phyloP scores from a whole-genome alignment of 1,140 invertebrate genomes.

The Bombus impatiens region DNA sequence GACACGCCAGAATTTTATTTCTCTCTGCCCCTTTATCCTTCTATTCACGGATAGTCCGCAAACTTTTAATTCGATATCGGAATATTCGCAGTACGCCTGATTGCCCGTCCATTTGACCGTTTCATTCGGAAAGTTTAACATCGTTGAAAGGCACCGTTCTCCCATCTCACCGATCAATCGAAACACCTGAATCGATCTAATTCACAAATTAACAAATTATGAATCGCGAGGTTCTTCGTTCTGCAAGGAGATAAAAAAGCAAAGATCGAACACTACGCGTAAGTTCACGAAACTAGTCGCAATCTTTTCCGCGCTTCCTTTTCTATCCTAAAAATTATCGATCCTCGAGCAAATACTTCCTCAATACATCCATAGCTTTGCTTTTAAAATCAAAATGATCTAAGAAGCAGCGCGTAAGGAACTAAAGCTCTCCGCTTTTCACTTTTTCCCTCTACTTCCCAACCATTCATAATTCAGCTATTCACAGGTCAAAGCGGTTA shows the following conservation, averaged over 20 bases:
- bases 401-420: not conserved
- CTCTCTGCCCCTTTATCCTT: not conserved
- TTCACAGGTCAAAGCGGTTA: too few species aligned
- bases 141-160: not conserved
- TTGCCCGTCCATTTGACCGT: slow-evolving; percentile 41
- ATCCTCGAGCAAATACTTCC: too few species aligned
- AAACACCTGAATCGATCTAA: not conserved
- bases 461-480: too few species aligned
- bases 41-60: not conserved
- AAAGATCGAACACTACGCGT: too few species aligned
- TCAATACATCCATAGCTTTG: too few species aligned
- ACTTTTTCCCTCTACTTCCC: not conserved
- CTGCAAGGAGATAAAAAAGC: too few species aligned
- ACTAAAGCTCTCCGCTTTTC: not conserved
- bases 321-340: too few species aligned
- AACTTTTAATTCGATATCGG: slow-evolving; percentile 48
- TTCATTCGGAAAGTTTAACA: slow-evolving; percentile 26
- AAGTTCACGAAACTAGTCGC: too few species aligned
- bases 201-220: not conserved
- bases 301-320: too few species aligned
- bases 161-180: not conserved
- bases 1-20: slow-evolving; percentile 23
- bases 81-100: slow-evolving; percentile 35
- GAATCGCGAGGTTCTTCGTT: not conserved
- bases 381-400: not conserved